Conservation (phyloP, 2,888 invertebrate genomes). For the Sabatieria punctata region DNA sequence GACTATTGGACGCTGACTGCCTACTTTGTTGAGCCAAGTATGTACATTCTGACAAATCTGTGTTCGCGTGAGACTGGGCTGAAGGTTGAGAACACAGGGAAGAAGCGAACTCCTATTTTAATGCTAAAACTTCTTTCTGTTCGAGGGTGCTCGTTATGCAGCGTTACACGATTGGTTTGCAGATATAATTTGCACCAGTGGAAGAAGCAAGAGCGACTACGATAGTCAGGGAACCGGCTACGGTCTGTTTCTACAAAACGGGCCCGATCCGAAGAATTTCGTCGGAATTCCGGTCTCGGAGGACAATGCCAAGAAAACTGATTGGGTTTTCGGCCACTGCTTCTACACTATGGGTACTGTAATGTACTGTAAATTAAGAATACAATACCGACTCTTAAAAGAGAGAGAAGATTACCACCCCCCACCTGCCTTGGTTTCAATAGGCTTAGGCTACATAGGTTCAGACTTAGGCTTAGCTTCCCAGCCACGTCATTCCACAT, state of each 20-base stretch:
- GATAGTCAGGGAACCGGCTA: slow-evolving; percentile 24
- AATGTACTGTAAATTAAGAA: too few relatives aligned
- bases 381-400: too few relatives aligned
- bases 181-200: slow-evolving; percentile 26
- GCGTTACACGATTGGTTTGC: too few relatives aligned
- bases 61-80: too few relatives aligned
- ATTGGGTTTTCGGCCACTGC: slow-evolving; percentile 30
- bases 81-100: too few relatives aligned
- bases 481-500: too few relatives aligned
- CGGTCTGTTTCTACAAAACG: slow-evolving; percentile 29
- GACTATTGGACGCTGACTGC: slow-evolving; percentile 17
- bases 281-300: slow-evolving; percentile 19
- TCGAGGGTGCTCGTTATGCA: background rate
- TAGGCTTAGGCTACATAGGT: too few relatives aligned
- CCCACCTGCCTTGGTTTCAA: too few relatives aligned
- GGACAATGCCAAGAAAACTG: slow-evolving; percentile 16
- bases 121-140: background rate
- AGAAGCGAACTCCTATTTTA: background rate
- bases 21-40: slow-evolving; percentile 19
- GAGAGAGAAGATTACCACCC: background rate
- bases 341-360: slow-evolving; percentile 30
- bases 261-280: slow-evolving; percentile 19
- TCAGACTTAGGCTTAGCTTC: too few relatives aligned
- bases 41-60: slow-evolving; percentile 1
- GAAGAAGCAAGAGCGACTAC: slow-evolving; percentile 18